A percentile compares a stretch with the other conserved stretches of the same genome.
Conservation (phyloP, 2,888 invertebrate species). For the Trypoxylon attenuatum region DNA sequence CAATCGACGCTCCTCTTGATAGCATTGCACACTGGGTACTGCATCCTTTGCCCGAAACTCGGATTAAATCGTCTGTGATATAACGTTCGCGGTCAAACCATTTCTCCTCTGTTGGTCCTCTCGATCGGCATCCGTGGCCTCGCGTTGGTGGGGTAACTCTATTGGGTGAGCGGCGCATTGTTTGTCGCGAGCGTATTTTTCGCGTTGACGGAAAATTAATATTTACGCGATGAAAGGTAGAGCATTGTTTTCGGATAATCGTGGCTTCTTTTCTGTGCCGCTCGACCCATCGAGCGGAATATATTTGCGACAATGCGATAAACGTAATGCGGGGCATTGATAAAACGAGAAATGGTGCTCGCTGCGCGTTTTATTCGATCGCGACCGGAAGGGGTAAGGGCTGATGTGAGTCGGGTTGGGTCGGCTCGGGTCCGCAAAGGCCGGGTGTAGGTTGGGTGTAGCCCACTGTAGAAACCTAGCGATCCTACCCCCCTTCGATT, state of each 20-base stretch:
- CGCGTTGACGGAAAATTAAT: neutral
- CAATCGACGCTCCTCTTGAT: neutral
- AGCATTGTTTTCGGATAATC: too few species aligned
- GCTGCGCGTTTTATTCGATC: neutral
- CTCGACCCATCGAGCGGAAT: too few species aligned
- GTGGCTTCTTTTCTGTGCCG: too few species aligned
- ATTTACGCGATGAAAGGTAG: constrained; percentile 30
- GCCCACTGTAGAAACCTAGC: too few species aligned
- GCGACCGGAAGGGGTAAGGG: neutral
- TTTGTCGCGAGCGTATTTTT: neutral
- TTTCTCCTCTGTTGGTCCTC: constrained; percentile 7
- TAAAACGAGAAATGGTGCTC: too few species aligned
- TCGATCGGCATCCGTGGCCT: neutral
- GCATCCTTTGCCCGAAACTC: constrained; percentile 19
- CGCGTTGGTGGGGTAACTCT: constrained; percentile 5
- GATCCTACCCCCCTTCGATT: too few species aligned
- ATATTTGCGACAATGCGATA: too few species aligned
- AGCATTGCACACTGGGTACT: constrained; percentile 16
- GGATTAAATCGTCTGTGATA: constrained; percentile 32
- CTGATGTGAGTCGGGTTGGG: too few species aligned
- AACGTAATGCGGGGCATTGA: too few species aligned
- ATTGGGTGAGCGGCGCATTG: too few species aligned
- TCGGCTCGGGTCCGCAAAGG: too few species aligned
- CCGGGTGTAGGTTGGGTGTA: too few species aligned
- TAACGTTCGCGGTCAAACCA: constrained; percentile 22